Base-by-base conservation (phyloP, 2,888 invertebrate genomes). In the Drosophila mayaguana region DNA sequence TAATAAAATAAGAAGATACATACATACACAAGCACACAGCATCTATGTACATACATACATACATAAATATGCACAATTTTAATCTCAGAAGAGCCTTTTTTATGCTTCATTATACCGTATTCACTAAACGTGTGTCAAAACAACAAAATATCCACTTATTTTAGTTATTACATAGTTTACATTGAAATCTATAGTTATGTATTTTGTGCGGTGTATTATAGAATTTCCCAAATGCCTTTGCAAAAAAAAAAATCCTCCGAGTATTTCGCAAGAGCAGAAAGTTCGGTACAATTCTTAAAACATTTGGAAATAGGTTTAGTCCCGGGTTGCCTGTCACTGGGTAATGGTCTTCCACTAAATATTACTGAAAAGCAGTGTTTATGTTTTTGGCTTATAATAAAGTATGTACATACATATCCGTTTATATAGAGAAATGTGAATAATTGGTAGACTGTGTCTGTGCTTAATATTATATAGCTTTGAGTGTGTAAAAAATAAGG, bases 241-340 rank as follows among this genome's bases (percentile, higher is more conserved):
- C 48, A 54, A 60, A 55, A 55, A 80, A n/a, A n/a, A n/a, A n/a
- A n/a, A 61, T 77, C 74, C 78, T 80, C 74, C 59, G 64, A 63
- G 56, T 40, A 73, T 60, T 63, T 59, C 55, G 61, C 40, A 53
- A 38, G 64, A 63, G 56, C 53, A 63, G 48, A 63, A 60, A 57
- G 59, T 54, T 68, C 57, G 62, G 62, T 64, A 72, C 79, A 71
- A 59, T 86, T 74, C 82, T 71, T 82, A 80, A 81, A 78, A 78
- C 85, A 86, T 85, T 79, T 72, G 86, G 70, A 65, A 50, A 63
- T 70, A 91, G 91, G 90, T 92, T 92, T 88, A 92, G 92, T 92
- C 92, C 92, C 92, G 92, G 92, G 91, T 92, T 92, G 92, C 91
- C 91, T 92, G 91, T 92, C 92, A 91, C 91, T 92, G 91, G 91